These are phyloP conservation scores for Rhaphigaster nebulosa DNA, from an alignment of 2,888 invertebrate species.

Conservation along the genomic window DNA sequence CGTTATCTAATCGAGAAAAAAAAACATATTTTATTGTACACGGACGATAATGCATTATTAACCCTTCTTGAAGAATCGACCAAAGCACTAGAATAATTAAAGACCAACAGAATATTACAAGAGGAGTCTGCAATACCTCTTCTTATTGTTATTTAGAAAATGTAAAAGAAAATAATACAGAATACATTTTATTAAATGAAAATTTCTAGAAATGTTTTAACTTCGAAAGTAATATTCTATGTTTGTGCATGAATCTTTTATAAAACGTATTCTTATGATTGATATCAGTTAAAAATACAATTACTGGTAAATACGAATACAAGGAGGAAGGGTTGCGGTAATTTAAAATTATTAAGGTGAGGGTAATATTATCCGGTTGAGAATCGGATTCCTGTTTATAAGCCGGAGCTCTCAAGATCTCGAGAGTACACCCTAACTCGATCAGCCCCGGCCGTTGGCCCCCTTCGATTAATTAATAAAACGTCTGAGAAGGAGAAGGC, in stretches of 20 bases:
- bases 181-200: no score
- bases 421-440: constrained; percentile 18
- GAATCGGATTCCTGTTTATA: constrained; percentile 7
- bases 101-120: neutral
- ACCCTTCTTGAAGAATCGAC: neutral
- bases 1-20: no score
- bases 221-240: no score
- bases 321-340: neutral
- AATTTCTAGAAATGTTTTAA: no score
- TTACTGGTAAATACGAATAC: neutral
- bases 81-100: neutral
- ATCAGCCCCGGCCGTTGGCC: constrained; percentile 42
- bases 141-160: no score
- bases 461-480: constrained; percentile 56
- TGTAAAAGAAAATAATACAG: no score
- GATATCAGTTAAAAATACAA: no score
- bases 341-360: neutral
- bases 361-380: constrained; percentile 1
- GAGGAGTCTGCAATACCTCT: neutral
- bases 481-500: constrained; percentile 35
- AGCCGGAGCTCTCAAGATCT: constrained; percentile 13
- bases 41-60: neutral
- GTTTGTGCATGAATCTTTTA: no score
- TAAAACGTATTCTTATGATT: no score
- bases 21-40: neutral